Evolutionary conservation across 92 coral and sea anemone genomes (phyloP).

Genomic region (Porites lobata): DNA sequence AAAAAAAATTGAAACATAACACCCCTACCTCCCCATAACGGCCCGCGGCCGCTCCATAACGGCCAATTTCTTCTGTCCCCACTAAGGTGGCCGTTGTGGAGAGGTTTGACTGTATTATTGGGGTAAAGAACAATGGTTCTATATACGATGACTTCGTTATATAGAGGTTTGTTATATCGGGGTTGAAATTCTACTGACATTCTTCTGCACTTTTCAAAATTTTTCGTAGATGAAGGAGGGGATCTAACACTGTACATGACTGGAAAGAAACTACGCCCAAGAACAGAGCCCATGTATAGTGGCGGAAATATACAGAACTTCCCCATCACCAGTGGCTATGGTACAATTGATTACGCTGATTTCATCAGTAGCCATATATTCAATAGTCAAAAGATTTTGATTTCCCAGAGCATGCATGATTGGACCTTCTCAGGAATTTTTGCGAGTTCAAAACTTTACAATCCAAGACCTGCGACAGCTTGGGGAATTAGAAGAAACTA

Average conservation of each 20-base stretch:
- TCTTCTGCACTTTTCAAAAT: too few species aligned
- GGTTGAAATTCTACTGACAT: too few species aligned
- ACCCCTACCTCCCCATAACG: too few species aligned
- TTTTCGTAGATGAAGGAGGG: not conserved
- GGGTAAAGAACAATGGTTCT: too few species aligned
- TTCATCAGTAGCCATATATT: not conserved
- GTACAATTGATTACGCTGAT: not conserved
- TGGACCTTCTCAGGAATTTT: not conserved
- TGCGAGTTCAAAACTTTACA: not conserved
- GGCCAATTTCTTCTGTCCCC: too few species aligned
- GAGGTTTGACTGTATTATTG: too few species aligned
- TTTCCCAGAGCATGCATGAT: not conserved
- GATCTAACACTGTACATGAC: slow-evolving; percentile 11
- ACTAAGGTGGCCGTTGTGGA: too few species aligned
- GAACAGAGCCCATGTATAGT: not conserved
- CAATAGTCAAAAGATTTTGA: not conserved
- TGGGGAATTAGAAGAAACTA: not conserved
- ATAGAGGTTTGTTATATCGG: too few species aligned
- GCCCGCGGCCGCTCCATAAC: too few species aligned
- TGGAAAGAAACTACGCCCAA: slow-evolving; percentile 5
- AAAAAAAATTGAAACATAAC: too few species aligned
- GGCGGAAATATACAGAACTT: not conserved
- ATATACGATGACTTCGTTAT: too few species aligned
- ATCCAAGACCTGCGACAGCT: not conserved
- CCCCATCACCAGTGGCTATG: not conserved